A percentile compares a stretch with the other conserved stretches of the same genome.
These are phyloP conservation scores for Zaprionus kolodkinae DNA, from an alignment of 1,140 invertebrate species.

Conservation along the genomic window DNA sequence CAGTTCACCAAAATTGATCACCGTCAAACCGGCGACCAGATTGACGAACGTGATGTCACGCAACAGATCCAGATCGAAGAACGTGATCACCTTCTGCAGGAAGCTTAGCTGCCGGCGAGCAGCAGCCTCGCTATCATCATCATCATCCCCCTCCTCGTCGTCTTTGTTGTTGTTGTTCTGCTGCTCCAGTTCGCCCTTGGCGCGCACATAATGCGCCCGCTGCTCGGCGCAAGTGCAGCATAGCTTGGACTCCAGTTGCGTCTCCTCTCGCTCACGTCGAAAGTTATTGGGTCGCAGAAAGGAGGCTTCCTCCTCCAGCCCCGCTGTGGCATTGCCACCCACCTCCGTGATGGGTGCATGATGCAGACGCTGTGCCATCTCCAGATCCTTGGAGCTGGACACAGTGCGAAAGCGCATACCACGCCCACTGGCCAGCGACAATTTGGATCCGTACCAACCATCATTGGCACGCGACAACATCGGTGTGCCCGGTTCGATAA, in stretches of 20 bases:
- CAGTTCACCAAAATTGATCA: slow-evolving; percentile 88
- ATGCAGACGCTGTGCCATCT: slow-evolving; percentile 59
- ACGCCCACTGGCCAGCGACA: slow-evolving; percentile 66
- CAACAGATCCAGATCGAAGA: slow-evolving; percentile 88
- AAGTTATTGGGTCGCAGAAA: slow-evolving; percentile 77
- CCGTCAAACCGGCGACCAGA: slow-evolving; percentile 88
- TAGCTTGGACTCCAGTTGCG: slow-evolving; percentile 47
- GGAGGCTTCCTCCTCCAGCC: slow-evolving; percentile 23
- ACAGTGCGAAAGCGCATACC: slow-evolving; percentile 69
- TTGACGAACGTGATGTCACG: slow-evolving; percentile 88
- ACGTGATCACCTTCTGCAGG: slow-evolving; percentile 85
- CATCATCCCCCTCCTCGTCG: not conserved
- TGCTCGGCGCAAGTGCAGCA: slow-evolving; percentile 68
- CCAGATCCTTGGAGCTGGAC: slow-evolving; percentile 77
- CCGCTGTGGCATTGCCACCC: slow-evolving; percentile 35
- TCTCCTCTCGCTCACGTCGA: slow-evolving; percentile 69
- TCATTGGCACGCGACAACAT: slow-evolving; percentile 89
- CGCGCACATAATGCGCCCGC: slow-evolving; percentile 37
- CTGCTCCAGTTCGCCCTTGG: not conserved
- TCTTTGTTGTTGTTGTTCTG: slow-evolving; percentile 34
- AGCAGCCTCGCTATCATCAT: not conserved
- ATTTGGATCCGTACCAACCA: slow-evolving; percentile 86
- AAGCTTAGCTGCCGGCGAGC: slow-evolving; percentile 65
- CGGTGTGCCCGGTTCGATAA: slow-evolving; percentile 87
- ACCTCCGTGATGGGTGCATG: slow-evolving; percentile 58